Evolutionary conservation across 2,888 invertebrate species (phyloP), one percentile per base, ranked within the genome.

Genomic region (Polymixis lichenea): DNA sequence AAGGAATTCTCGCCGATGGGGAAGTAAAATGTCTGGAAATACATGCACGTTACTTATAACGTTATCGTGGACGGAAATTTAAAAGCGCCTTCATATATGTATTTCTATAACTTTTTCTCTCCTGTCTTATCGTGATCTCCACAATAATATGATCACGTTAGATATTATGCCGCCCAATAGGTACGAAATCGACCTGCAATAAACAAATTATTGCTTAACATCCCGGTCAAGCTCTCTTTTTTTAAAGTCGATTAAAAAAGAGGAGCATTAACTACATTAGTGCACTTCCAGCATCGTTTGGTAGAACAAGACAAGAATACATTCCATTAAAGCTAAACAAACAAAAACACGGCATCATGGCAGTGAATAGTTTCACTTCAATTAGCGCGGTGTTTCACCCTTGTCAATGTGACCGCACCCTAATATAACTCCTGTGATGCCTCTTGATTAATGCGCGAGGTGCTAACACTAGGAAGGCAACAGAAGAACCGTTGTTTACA

Each of bases 391-490:
- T 77, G 71, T 83, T 79, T 55, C 74, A 85, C 86, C 83, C 78
- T 83, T 83, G 83, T 83, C 83, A 83, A 74, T 86, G 86, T 74
- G 49, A 62, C 69, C 25, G 66, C 70, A 56, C 38, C 86, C 78
- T 73, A 65, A 83, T 86, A 78, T 74, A 85, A 74, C 79, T 83
- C 86, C 78, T 61, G 83, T 75, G 83, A 86, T 83, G 86, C 83
- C 60, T 62, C 79, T 83, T 86, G 83, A 83, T 83, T 86, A 83
- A 86, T 83, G 83, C 49, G 62, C 22, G 49, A 75, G 65, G 65
- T 66, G 65, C 19, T 43, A 51, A 38, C 56, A 60, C 19, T 11
- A 15, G 17, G 43, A 15, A 43, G 17, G 5, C 15, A 3, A 6
- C 78, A 86, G 83, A 86, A 83, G 86, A 53, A 55, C 60, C 49